These are phyloP conservation scores for Zaprionus camerounensis DNA, from an alignment of 1,140 invertebrate genomes.

Conservation along the genomic window DNA sequence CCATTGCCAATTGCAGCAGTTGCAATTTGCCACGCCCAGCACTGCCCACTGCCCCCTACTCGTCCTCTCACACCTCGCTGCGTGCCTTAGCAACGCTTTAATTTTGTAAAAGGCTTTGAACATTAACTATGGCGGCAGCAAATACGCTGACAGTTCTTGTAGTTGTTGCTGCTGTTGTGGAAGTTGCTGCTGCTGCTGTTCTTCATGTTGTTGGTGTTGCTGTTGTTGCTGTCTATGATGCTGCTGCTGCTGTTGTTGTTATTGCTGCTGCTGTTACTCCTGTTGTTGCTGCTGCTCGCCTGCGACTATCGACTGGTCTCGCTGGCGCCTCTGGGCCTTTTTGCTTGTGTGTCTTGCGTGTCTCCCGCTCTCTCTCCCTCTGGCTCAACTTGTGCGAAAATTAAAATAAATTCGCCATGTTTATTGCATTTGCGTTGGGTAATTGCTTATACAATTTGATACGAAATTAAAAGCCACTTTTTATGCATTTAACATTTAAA, in stretches of 20 bases:
- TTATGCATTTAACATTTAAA: slow-evolving; percentile 74
- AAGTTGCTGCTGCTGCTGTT: slow-evolving; percentile 1
- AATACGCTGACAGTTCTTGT: slow-evolving; percentile 47
- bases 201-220: slow-evolving; percentile 1
- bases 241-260: slow-evolving; percentile 4
- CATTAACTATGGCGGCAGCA: slow-evolving; percentile 39
- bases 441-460: slow-evolving; percentile 81
- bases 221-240: slow-evolving; percentile 11
- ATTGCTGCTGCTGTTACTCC: background rate
- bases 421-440: slow-evolving; percentile 77
- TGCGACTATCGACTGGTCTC: slow-evolving; percentile 6
- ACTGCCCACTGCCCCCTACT: background rate
- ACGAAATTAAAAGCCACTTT: slow-evolving; percentile 71
- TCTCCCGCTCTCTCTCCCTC: background rate
- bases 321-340: slow-evolving; percentile 10
- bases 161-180: background rate
- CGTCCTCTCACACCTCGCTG: background rate
- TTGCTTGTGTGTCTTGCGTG: background rate
- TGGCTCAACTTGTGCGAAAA: slow-evolving; percentile 50
- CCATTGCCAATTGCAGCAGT: slow-evolving; percentile 53
- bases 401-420: slow-evolving; percentile 77
- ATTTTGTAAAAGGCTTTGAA: slow-evolving; percentile 74
- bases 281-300: background rate
- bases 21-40: slow-evolving; percentile 17
- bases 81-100: slow-evolving; percentile 48